Evolutionary conservation across 2,888 invertebrate genomes (phyloP).

Genomic region (Lepidochrysops patricia): DNA sequence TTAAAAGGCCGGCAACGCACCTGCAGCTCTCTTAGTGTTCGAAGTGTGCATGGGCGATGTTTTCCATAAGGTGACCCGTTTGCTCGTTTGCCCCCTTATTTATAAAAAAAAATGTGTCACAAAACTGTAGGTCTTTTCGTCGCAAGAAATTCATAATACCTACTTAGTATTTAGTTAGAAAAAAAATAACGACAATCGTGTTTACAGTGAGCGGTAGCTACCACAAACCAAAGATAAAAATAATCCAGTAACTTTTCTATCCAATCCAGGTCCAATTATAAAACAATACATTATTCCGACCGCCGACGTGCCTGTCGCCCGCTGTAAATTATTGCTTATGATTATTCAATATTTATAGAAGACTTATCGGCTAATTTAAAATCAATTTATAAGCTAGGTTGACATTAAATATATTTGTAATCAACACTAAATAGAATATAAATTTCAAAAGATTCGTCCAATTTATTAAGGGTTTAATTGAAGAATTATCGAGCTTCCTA

Average conservation of each 20-base stretch:
- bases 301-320: background rate
- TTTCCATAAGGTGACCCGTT: too few relatives aligned
- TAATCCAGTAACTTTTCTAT: background rate
- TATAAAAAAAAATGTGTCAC: too few relatives aligned
- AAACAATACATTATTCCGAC: conserved; percentile 3
- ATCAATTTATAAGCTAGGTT: conserved; percentile 3
- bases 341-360: conserved; percentile 12
- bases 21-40: too few relatives aligned
- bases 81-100: too few relatives aligned
- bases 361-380: conserved; percentile 2
- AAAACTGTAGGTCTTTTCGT: too few relatives aligned
- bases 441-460: background rate
- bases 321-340: conserved; percentile 4
- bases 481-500: background rate
- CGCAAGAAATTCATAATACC: too few relatives aligned
- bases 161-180: too few relatives aligned
- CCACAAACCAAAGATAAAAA: background rate
- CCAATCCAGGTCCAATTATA: background rate
- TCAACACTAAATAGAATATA: background rate
- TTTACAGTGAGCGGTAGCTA: too few relatives aligned
- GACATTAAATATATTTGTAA: conserved; percentile 4
- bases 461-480: background rate
- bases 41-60: too few relatives aligned
- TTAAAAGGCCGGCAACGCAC: too few relatives aligned
- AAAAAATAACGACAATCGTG: too few relatives aligned